phyloP scores from a whole-genome alignment of 2,113 vertebrate species.

The Psilopogon haemacephalus region DNA sequence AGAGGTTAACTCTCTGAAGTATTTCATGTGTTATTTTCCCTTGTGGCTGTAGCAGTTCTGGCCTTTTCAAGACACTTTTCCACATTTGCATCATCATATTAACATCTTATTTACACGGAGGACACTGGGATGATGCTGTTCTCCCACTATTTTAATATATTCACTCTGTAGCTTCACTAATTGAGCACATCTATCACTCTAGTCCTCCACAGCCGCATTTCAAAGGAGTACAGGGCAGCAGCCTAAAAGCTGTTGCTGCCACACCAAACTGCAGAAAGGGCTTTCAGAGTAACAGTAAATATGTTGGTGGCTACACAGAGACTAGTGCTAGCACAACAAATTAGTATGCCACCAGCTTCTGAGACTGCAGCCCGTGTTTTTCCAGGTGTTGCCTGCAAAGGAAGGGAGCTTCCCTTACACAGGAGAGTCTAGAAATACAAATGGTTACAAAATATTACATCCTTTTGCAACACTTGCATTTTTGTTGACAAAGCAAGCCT shows the following conservation, averaged over 20 bases:
- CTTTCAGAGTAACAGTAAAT: slow-evolving; percentile 31
- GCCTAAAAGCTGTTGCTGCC: slow-evolving; percentile 78
- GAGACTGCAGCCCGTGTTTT: too few species aligned
- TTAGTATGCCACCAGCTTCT: background rate
- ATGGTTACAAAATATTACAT: too few species aligned
- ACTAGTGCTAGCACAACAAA: slow-evolving; percentile 66
- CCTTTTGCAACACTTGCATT: too few species aligned
- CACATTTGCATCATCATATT: slow-evolving; percentile 87
- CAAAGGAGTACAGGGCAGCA: slow-evolving; percentile 81
- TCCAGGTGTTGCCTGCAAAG: too few species aligned
- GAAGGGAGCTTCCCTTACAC: too few species aligned
- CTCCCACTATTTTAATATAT: slow-evolving; percentile 83
- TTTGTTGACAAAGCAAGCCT: too few species aligned
- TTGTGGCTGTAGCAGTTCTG: slow-evolving; percentile 84
- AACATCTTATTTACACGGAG: slow-evolving; percentile 77
- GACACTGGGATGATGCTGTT: slow-evolving; percentile 81
- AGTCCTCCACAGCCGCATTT: slow-evolving; percentile 84
- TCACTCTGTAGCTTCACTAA: slow-evolving; percentile 86
- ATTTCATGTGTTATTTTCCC: slow-evolving; percentile 4
- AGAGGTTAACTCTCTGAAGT: background rate
- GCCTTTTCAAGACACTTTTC: slow-evolving; percentile 88
- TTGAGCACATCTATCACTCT: slow-evolving; percentile 88
- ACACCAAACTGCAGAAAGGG: slow-evolving; percentile 33
- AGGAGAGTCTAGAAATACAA: too few species aligned
- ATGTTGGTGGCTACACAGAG: slow-evolving; percentile 62